Evolutionary conservation across 2,888 invertebrate species (phyloP).

Genomic region (Ophion slaviceki): DNA sequence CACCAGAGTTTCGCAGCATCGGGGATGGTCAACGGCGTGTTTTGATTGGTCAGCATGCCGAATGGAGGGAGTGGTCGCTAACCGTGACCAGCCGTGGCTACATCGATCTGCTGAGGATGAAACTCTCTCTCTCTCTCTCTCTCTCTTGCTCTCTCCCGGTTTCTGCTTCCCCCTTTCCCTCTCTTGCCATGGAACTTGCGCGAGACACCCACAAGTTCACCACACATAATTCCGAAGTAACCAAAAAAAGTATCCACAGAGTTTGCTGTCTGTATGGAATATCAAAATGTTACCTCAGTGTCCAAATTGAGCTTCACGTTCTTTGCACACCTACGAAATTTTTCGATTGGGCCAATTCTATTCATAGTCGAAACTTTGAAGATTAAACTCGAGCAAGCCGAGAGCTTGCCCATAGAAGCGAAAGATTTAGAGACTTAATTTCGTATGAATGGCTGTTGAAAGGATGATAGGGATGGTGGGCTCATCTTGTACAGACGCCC

Average conservation of each 20-base stretch:
- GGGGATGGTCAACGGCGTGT: constrained; percentile 78
- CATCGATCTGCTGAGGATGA: constrained; percentile 79
- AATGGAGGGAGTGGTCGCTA: constrained; percentile 81
- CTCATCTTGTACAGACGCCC: constrained; percentile 17
- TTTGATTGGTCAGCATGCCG: constrained; percentile 80
- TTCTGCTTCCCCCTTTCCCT: constrained; percentile 17
- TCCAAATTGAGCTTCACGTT: neutral
- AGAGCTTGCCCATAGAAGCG: constrained; percentile 21
- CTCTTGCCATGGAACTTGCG: constrained; percentile 8
- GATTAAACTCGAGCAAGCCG: neutral
- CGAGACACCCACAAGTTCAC: constrained; percentile 19
- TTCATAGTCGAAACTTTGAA: constrained; percentile 7
- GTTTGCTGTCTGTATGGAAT: neutral
- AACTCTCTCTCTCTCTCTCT: constrained; percentile 61
- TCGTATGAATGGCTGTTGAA: constrained; percentile 73
- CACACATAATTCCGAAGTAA: neutral
- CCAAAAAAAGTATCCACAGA: neutral
- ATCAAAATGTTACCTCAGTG: neutral
- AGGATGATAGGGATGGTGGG: constrained; percentile 42
- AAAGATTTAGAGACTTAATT: constrained; percentile 73
- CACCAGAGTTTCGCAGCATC: constrained; percentile 67
- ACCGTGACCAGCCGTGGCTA: constrained; percentile 74
- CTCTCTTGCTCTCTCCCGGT: constrained; percentile 35
- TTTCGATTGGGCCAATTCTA: neutral
- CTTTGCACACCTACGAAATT: neutral